Base-by-base conservation (phyloP, 2,113 vertebrate genomes). In the Progne subis region DNA sequence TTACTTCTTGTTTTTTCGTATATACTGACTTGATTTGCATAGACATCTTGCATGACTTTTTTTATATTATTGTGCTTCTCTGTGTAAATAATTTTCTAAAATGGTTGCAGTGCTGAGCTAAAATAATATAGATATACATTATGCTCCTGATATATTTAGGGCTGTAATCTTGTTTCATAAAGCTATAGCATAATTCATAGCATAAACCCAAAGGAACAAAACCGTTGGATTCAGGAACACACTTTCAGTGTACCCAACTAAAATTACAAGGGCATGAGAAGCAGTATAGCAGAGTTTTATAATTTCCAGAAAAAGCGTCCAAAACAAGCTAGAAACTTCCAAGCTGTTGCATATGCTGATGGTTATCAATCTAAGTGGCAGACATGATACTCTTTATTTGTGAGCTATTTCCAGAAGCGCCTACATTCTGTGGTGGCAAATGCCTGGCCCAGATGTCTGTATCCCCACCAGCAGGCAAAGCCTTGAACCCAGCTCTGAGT, bases 41-140 rank as follows among this genome's bases (percentile, higher is more conserved):
- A 89, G 25, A 67, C 21, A 20, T 43, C 31, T 52, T 0, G 0
- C 37, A 21, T 60, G 39, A 93, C 28, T 37, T 70, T 70, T 53
- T 53, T 69, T 50, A 28, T 26, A 63, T 78, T 96, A 69, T 47
- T 84, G 25, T 55, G 29, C 65, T 88, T 82, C 84, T 80, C 70
- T 31, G 18, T 52, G 47, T 74, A 94, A 96, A 95, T 92, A 95
- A 78, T 80, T 87, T 64, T 92, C 90, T 93, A 82, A 91, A 92
- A 91, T 47, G 19, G 63, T 49, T 92, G 79, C 91, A 81, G 63
- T 41, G 17, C 53, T 77, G 72, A 96, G 63, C 26, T 82, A 94
- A 90, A 88, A 86, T 92, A 87, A 59, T 57, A 23, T 87, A 92
- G 80, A 88, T 61, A 47, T 17, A 71, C 67, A 81, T 88, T 91